Base-by-base conservation (phyloP, 2,888 invertebrate species). In the Subacronicta megacephala region DNA sequence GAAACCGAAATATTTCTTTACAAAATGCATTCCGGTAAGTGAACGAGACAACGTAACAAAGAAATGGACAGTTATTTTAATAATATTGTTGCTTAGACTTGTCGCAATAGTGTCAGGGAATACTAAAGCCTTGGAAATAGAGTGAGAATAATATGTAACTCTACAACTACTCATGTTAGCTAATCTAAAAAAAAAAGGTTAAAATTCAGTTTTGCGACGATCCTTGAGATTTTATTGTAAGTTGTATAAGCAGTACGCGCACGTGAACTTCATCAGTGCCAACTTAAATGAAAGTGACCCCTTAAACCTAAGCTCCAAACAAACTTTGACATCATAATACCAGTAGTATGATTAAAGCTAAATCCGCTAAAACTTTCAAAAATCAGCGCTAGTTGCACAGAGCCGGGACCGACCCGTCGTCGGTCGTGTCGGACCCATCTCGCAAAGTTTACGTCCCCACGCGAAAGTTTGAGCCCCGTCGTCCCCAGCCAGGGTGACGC, bases 361-460 rank as follows among this genome's bases (percentile, higher is more conserved):
- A 26, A 16, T 31, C 17, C 4, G 10, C 4, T 23, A 45, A 10
- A 37, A 33, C 13, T 51, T 20, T 4, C 45, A 50, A 44, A 55
- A 64, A 20, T 56, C 31, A 26, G 7, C 5, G 15, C 18, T 16
- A 23, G 55, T 17, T 9, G 35, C 43, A 18, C 18, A 51, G 5
- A 23, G 12, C 7, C n/a, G 15, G 29, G 17, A 20, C n/a, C n/a
- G n/a, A n/a, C n/a, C n/a, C n/a, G 35, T 18, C 16, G 44, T 31
- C 26, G 26, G 26, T 4, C 23, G 23, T 9, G 23, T 23, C 29
- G n/a, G 31, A 42, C 41, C 36, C 17, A 45, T 17, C 58, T 57
- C 37, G 31, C 43, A 35, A 38, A 38, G 29, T 57, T 37, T 10
- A 7, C n/a, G 23, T 9, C 26, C 29, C 41, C 15, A 17, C 5